Conservation (phyloP, 2,797 vertebrate species). For the Myiotriccus ornatus region DNA sequence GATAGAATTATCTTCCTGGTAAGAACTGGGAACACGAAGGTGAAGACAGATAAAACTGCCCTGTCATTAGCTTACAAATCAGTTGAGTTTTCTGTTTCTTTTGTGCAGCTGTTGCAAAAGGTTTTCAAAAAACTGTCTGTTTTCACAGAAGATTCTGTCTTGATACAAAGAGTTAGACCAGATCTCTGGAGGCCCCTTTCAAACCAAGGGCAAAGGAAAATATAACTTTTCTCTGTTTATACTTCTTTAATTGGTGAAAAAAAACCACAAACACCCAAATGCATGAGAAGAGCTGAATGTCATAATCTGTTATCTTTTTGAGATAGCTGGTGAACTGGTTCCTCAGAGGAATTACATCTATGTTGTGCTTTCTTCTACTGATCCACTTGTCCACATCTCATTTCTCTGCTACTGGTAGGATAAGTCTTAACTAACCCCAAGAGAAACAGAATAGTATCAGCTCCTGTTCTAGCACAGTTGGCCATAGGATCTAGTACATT, state of each 20-base stretch:
- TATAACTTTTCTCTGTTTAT: background rate
- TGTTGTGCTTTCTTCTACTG: background rate
- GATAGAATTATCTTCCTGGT: background rate
- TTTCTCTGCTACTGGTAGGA: background rate
- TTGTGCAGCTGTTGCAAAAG: background rate
- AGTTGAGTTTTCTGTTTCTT: background rate
- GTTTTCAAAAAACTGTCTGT: constrained; percentile 2
- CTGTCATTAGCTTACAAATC: background rate
- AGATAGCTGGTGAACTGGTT: background rate
- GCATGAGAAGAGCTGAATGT: background rate
- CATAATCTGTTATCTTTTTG: background rate
- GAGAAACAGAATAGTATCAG: background rate
- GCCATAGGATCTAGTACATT: background rate
- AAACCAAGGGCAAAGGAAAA: background rate
- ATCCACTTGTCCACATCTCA: background rate
- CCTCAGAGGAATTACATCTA: background rate
- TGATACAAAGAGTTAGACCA: background rate
- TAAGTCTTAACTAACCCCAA: background rate
- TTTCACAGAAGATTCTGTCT: constrained; percentile 8
- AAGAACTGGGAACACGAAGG: background rate
- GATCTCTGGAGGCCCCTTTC: background rate
- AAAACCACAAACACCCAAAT: background rate
- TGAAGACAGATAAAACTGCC: background rate
- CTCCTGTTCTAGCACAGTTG: background rate
- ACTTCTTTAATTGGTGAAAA: background rate